phyloP scores from a whole-genome alignment of 2,888 invertebrate genomes.

The Sialis fuliginosa region DNA sequence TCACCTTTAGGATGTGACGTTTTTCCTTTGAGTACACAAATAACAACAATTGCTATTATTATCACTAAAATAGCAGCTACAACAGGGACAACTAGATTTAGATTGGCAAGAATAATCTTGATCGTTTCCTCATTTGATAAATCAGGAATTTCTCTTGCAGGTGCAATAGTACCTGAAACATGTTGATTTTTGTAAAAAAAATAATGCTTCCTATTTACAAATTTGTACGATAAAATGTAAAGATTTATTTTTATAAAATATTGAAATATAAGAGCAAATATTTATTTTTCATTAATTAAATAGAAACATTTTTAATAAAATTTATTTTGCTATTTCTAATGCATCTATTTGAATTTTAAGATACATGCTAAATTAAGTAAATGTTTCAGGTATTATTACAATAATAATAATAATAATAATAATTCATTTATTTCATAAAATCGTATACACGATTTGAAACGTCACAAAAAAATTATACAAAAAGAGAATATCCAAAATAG shows the following conservation, averaged over 20 bases:
- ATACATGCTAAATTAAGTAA: neutral
- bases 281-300: too few species aligned
- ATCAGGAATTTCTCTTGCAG: conserved; percentile 67
- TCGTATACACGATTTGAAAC: too few species aligned
- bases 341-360: too few species aligned
- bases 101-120: conserved; percentile 74
- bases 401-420: too few species aligned
- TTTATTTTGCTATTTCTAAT: too few species aligned
- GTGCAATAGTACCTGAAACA: conserved; percentile 91
- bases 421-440: too few species aligned
- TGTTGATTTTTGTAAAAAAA: conserved; percentile 9
- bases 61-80: conserved; percentile 83
- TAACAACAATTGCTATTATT: conserved; percentile 82
- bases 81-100: conserved; percentile 86
- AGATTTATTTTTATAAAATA: neutral
- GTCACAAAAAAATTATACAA: too few species aligned
- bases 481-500: too few species aligned
- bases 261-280: neutral
- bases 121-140: conserved; percentile 66
- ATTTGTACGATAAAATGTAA: neutral
- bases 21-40: conserved; percentile 77
- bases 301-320: too few species aligned
- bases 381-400: neutral
- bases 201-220: neutral
- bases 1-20: conserved; percentile 74